Evolutionary conservation across 2,888 invertebrate genomes (phyloP), one percentile per base, ranked within the genome.

Genomic region (Brenthis ino): DNA sequence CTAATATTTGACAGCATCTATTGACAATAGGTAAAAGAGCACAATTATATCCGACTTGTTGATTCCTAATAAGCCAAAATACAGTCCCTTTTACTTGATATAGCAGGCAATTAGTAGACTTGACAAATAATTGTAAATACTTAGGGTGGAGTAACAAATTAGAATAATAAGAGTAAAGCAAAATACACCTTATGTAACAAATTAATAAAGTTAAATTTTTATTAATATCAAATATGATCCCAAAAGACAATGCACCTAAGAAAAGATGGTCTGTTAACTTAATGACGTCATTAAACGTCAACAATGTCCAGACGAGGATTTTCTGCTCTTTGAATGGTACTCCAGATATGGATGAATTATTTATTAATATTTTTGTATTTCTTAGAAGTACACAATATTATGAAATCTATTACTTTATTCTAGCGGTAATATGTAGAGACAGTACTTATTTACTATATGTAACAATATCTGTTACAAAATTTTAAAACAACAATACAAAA

Each of bases 231-330:
- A 24, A 56, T 47, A 56, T 55, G 20, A 65, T 74, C 77, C 79
- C 83, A 83, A 81, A 84, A 82, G 77, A 83, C 82, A 84, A 82
- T 85, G 83, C 82, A 82, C 77, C 76, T 67, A 82, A 82, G 83
- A 83, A 84, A 80, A 75, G 83, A 86, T 84, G 84, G 80, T 85
- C 82, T 83, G 83, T 86, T 85, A 82, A 80, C 80, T 76, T 87
- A 88, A 88, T 87, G 87, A 86, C 85, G 82, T 89, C 90, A 88
- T 91, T 91, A 89, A 82, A 81, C 76, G 73, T 74, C 79, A 81
- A 80, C 80, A 79, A 78, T 78, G 85, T 80, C 84, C 85, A 82
- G 85, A 84, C 80, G 72, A 64, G 81, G 84, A 85, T 87, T 77
- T 87, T 81, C 85, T 75, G 75, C 75, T 79, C 64, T 65, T 64